Conservation (phyloP, 2,797 vertebrate species). For the Cynopterus sphinx region DNA sequence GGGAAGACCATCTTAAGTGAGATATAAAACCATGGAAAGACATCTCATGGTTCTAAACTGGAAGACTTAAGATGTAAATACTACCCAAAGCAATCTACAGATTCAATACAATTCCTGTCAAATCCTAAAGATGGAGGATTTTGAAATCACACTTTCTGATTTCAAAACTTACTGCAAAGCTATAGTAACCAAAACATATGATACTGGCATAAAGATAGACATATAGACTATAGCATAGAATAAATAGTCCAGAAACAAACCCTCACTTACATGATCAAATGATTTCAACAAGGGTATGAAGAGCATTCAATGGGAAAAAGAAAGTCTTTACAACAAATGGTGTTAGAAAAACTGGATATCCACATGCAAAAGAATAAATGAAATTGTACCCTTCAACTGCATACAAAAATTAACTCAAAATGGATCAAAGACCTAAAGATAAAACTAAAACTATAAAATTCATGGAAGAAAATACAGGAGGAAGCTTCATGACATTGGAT, state of each 20-base stretch:
- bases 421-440: neutral
- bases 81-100: neutral
- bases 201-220: neutral
- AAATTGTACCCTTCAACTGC: neutral
- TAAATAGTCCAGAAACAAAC: neutral
- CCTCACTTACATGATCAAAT: neutral
- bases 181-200: neutral
- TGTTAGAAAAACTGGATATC: neutral
- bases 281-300: neutral
- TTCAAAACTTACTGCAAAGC: constrained; percentile 28
- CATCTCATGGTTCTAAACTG: neutral
- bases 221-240: neutral
- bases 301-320: neutral
- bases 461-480: neutral
- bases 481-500: neutral
- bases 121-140: neutral
- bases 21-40: constrained; percentile 34
- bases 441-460: neutral
- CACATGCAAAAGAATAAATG: neutral
- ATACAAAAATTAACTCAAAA: constrained; percentile 14
- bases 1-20: constrained; percentile 33
- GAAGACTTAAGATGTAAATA: constrained; percentile 14
- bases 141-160: neutral
- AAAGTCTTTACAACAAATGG: constrained; percentile 17
- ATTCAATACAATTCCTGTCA: neutral